Evolutionary conservation across 1,140 invertebrate genomes (phyloP), one percentile per base, ranked within the genome.

Genomic region (Microvelia longipes): DNA sequence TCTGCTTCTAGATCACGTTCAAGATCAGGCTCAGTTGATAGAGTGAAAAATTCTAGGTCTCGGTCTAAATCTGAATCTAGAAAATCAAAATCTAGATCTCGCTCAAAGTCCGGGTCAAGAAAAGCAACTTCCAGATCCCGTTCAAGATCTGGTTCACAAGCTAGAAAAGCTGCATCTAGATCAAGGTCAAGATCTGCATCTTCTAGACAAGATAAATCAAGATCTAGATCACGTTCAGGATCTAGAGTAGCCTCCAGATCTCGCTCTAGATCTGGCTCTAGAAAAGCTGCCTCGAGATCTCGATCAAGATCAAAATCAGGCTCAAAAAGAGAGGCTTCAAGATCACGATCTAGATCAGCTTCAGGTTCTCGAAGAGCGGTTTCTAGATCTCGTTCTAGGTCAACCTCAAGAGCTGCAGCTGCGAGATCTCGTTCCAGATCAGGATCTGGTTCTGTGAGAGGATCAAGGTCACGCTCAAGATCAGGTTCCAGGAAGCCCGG

Each of bases 161-260:
- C 72, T 68, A 75, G 76, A 26, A 69, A 71, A 50, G 74, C 73
- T 68, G 70, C 68, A n/a, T 80, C 78, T 2, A 71, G 73, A 66
- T 75, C 75, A 11, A 70, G 73, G 19, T 78, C 78, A 19, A 74
- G 70, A 69, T 78, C 77, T 2, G 68, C 68, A 65, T 73, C 72
- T 60, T 2, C 19, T 24, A 71, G 72, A n/a, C n/a, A n/a, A n/a
- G n/a, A n/a, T 19, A 71, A 60, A 64, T 75, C 74, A 1, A 30
- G 71, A 66, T 69, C 70, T 2, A 70, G 69, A 50, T 74, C 73
- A 25, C 35, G 73, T 66, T 75, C 74, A 29, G 60, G 72, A 35
- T 74, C 74, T 2, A 66, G 65, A 28, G 75, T 73, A 28, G 29
- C 63, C 15, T 61, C 69, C 28, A 29, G 71, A 63, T 76, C 75